A percentile compares a stretch with the other conserved stretches of the same genome.
These are phyloP conservation scores for Tachuris rubrigastra DNA, from an alignment of 2,113 vertebrate genomes.

Conservation along the genomic window DNA sequence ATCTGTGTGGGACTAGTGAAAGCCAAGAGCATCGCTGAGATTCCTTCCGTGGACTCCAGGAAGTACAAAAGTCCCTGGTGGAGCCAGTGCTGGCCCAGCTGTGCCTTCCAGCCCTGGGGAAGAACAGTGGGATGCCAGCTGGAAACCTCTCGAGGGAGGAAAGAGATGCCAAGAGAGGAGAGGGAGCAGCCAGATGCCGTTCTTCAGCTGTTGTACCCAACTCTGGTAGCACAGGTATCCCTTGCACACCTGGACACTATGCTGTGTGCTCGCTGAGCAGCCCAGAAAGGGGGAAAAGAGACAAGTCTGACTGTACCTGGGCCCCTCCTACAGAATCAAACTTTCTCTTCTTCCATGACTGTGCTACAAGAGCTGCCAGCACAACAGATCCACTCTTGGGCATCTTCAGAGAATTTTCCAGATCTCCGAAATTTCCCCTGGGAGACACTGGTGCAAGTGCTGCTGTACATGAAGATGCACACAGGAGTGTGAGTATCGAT, in stretches of 20 bases:
- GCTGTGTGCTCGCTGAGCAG: accelerated
- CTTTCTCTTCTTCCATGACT: not conserved
- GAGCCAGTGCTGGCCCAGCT: not conserved
- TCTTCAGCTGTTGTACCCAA: accelerated
- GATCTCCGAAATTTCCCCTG: not conserved
- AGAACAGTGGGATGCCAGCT: not conserved
- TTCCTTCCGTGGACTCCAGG: accelerated
- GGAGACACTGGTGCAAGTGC: not conserved
- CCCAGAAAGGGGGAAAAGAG: too few relatives aligned
- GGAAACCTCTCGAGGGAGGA: too few relatives aligned
- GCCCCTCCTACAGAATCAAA: not conserved
- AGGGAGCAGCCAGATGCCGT: not conserved
- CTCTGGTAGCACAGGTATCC: not conserved
- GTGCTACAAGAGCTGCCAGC: not conserved
- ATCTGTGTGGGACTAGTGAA: not conserved
- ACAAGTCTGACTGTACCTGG: too few relatives aligned
- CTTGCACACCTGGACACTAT: accelerated
- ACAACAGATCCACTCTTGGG: not conserved
- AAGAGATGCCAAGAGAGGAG: not conserved
- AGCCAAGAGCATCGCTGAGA: not conserved
- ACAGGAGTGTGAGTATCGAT: not conserved
- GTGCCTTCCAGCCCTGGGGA: not conserved
- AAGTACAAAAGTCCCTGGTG: not conserved
- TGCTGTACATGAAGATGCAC: not conserved
- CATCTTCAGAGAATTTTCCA: not conserved